Evolutionary conservation across 1,140 invertebrate genomes (phyloP).

Genomic region (Drosophila orena): DNA sequence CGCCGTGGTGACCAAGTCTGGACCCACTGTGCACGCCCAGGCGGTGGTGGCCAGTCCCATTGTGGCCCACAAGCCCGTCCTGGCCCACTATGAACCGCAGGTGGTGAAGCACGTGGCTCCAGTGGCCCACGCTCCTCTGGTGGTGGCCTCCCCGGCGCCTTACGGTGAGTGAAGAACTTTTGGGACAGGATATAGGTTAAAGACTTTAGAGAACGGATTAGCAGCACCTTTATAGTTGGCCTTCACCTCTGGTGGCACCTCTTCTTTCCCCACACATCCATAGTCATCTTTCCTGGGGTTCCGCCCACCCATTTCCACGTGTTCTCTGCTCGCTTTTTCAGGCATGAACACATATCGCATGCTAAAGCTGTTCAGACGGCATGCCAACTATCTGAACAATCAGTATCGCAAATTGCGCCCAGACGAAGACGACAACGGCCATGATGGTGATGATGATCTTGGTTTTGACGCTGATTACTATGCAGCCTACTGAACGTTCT

Average conservation of each 20-base stretch:
- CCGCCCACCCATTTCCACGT: conserved; percentile 40
- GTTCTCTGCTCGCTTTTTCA: conserved; percentile 64
- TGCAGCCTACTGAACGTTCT: conserved; percentile 55
- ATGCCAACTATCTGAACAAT: conserved; percentile 82
- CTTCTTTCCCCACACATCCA: conserved; percentile 8
- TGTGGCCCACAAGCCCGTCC: conserved; percentile 72
- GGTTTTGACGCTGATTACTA: conserved; percentile 42
- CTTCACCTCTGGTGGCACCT: conserved; percentile 37
- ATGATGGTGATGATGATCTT: conserved; percentile 24
- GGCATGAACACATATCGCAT: conserved; percentile 84
- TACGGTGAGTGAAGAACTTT: conserved; percentile 79
- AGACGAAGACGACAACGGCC: conserved; percentile 62
- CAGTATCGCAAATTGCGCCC: conserved; percentile 82
- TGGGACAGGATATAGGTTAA: not conserved
- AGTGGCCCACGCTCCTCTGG: conserved; percentile 67
- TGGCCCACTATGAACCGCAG: conserved; percentile 68
- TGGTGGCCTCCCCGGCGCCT: conserved; percentile 83
- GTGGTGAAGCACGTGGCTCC: conserved; percentile 69
- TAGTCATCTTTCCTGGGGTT: conserved; percentile 14
- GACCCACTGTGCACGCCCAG: conserved; percentile 85
- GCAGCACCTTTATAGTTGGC: conserved; percentile 34
- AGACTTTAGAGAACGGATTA: conserved; percentile 4
- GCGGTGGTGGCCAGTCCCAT: conserved; percentile 75
- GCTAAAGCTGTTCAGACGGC: conserved; percentile 80
- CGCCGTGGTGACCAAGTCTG: conserved; percentile 86